Conservation (phyloP, 2,888 invertebrate genomes). For the Beris morrisii region DNA sequence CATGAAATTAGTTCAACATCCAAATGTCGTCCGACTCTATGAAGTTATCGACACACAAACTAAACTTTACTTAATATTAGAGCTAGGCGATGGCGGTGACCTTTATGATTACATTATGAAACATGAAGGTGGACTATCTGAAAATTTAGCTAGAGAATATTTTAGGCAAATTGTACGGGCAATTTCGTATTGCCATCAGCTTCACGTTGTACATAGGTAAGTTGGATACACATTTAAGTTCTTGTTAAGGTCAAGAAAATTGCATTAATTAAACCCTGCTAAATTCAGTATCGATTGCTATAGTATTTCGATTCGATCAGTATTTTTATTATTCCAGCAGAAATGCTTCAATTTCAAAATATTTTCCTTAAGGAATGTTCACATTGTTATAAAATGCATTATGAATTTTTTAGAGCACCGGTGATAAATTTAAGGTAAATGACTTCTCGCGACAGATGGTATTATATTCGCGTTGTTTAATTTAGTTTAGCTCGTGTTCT, state of each 20-base stretch:
- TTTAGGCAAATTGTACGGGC: constrained; percentile 97
- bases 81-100: constrained; percentile 97
- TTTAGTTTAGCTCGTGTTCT: too few relatives aligned
- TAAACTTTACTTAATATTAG: constrained; percentile 94
- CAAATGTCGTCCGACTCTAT: constrained; percentile 96
- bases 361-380: too few relatives aligned
- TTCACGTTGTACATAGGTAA: constrained; percentile 65
- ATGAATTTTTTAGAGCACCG: too few relatives aligned
- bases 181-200: constrained; percentile 95
- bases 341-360: too few relatives aligned
- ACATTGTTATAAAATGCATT: too few relatives aligned
- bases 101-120: constrained; percentile 98
- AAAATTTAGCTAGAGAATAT: constrained; percentile 84
- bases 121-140: constrained; percentile 85
- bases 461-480: too few relatives aligned
- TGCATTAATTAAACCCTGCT: too few relatives aligned
- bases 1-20: constrained; percentile 99
- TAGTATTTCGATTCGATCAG: too few relatives aligned
- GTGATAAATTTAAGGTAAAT: too few relatives aligned
- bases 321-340: too few relatives aligned
- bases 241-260: not conserved
- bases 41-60: constrained; percentile 99
- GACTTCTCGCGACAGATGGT: too few relatives aligned
- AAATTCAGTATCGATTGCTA: too few relatives aligned
- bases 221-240: constrained; percentile 9